Evolutionary conservation across 2,797 vertebrate species (phyloP).

Genomic region (Spizella passerina): DNA sequence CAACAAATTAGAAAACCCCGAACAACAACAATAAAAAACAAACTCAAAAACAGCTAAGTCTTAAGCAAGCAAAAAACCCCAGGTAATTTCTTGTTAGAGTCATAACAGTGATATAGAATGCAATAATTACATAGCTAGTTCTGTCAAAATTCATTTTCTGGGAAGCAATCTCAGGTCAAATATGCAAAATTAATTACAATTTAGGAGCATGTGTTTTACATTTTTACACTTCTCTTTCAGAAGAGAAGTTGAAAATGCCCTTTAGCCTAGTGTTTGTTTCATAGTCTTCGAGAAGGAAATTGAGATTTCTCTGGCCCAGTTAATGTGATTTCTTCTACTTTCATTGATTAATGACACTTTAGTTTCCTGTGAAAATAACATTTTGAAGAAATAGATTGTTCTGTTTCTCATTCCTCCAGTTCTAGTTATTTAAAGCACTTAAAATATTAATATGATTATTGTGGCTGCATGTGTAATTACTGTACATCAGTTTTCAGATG

Average conservation of each 20-base stretch:
- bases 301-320: neutral
- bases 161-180: neutral
- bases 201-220: neutral
- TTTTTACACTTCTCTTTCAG: neutral
- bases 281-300: neutral
- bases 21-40: neutral
- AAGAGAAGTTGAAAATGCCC: neutral
- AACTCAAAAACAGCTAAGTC: neutral
- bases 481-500: neutral
- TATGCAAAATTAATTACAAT: neutral
- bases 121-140: neutral
- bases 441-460: neutral
- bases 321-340: neutral
- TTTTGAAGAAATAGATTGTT: neutral
- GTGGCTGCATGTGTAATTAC: neutral
- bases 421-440: neutral
- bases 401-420: neutral
- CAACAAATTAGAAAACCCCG: neutral
- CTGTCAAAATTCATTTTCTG: neutral
- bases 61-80: neutral
- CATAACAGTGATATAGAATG: neutral
- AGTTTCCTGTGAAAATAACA: neutral
- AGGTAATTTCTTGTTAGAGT: neutral
- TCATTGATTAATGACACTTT: neutral
- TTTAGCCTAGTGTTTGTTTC: neutral